phyloP scores from a whole-genome alignment of 2,888 invertebrate genomes.

The Rotaria sp. region DNA sequence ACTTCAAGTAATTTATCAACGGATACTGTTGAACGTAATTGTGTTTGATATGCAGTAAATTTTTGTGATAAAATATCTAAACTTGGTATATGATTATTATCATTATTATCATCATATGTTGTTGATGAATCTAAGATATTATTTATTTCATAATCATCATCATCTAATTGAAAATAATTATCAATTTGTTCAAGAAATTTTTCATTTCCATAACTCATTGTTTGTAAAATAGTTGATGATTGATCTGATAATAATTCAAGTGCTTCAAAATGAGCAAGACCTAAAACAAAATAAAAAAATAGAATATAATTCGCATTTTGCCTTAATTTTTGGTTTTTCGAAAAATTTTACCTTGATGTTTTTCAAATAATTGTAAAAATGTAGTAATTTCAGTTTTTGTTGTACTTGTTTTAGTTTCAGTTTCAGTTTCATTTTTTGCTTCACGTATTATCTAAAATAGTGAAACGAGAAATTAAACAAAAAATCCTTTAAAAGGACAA shows the following conservation, averaged over 20 bases:
- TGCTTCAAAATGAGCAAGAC: slow-evolving; percentile 76
- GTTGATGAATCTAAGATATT: not conserved
- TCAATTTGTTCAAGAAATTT: slow-evolving; percentile 36
- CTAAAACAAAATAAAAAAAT: not conserved
- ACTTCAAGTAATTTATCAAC: slow-evolving; percentile 15
- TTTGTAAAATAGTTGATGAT: slow-evolving; percentile 47
- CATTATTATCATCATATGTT: not conserved
- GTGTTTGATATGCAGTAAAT: slow-evolving; percentile 26
- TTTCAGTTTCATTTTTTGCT: slow-evolving; percentile 60
- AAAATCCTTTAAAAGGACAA: no score
- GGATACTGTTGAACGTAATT: not conserved
- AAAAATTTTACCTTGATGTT: slow-evolving; percentile 31
- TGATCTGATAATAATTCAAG: slow-evolving; percentile 80
- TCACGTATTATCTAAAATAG: slow-evolving; percentile 61
- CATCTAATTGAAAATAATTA: not conserved
- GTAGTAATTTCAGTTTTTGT: slow-evolving; percentile 55
- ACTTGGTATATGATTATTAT: not conserved
- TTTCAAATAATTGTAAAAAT: slow-evolving; percentile 22
- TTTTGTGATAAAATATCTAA: slow-evolving; percentile 5
- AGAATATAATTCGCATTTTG: no score
- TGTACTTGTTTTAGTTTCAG: slow-evolving; percentile 63
- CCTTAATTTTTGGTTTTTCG: no score
- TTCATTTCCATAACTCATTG: slow-evolving; percentile 61
- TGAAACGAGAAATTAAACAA: not conserved
- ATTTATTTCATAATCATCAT: not conserved